phyloP scores from a whole-genome alignment of 2,888 invertebrate species.

The Synergus umbraculus region DNA sequence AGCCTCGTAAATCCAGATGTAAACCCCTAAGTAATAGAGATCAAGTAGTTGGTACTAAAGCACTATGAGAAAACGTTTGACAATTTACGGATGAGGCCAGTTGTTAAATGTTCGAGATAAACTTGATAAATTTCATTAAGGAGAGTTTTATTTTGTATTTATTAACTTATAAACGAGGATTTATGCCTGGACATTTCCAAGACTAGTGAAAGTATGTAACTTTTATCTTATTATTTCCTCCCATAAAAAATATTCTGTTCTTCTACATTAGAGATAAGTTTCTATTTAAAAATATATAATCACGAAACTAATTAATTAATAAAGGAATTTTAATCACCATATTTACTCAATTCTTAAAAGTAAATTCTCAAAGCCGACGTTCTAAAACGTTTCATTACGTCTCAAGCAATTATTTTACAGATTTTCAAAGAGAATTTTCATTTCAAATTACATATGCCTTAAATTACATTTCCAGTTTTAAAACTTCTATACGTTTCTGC shows the following conservation, averaged over 20 bases:
- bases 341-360: background rate
- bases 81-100: background rate
- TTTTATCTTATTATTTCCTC: too few relatives aligned
- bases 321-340: background rate
- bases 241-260: too few relatives aligned
- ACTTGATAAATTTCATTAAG: background rate
- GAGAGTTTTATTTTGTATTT: background rate
- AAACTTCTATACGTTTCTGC: constrained; percentile 4
- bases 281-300: too few relatives aligned
- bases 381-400: background rate
- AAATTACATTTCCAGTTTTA: constrained; percentile 22
- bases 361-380: background rate
- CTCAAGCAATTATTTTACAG: constrained; percentile 19
- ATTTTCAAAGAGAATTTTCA: background rate
- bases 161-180: too few relatives aligned
- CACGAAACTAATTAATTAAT: too few relatives aligned
- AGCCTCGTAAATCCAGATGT: background rate
- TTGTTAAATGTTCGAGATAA: background rate
- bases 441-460: background rate
- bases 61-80: background rate
- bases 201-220: too few relatives aligned
- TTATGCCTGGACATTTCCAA: too few relatives aligned
- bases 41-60: background rate
- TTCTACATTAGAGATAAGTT: too few relatives aligned
- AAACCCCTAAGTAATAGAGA: constrained; percentile 10